A percentile compares a stretch with the other conserved stretches of the same genome.
Conservation (phyloP, 2,113 vertebrate species). For the Martes martes region DNA sequence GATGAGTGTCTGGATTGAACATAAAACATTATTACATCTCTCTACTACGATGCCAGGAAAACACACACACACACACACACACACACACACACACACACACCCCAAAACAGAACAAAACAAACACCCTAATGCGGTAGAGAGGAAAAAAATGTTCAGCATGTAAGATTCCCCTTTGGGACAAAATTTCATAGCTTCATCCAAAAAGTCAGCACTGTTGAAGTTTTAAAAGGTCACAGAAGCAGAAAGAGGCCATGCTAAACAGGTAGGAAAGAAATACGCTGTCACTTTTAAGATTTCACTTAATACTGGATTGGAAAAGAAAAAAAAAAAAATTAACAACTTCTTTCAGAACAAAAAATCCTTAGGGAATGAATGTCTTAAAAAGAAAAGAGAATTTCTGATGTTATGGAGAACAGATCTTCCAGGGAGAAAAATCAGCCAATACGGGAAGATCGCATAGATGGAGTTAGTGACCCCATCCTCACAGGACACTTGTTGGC, state of each 20-base stretch:
- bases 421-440: neutral
- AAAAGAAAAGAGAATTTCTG: neutral
- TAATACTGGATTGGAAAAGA: neutral
- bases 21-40: conserved; percentile 83
- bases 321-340: neutral
- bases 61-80: no score
- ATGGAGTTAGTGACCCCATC: neutral
- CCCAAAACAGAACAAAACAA: neutral
- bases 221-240: neutral
- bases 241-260: neutral
- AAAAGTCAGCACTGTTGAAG: neutral
- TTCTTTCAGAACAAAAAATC: neutral
- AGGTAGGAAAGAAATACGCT: neutral
- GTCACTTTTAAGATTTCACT: neutral
- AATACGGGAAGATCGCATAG: rapidly evolving
- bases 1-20: conserved; percentile 87
- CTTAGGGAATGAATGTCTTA: neutral
- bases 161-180: neutral
- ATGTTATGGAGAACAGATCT: neutral
- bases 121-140: neutral
- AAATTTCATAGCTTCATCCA: conserved; percentile 9
- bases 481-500: conserved; percentile 47
- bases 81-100: no score
- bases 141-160: neutral
- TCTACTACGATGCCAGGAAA: neutral